A percentile compares a stretch with the other conserved stretches of the same genome.
Evolutionary conservation across 2,113 vertebrate species (phyloP).

Genomic region (Grus americana): DNA sequence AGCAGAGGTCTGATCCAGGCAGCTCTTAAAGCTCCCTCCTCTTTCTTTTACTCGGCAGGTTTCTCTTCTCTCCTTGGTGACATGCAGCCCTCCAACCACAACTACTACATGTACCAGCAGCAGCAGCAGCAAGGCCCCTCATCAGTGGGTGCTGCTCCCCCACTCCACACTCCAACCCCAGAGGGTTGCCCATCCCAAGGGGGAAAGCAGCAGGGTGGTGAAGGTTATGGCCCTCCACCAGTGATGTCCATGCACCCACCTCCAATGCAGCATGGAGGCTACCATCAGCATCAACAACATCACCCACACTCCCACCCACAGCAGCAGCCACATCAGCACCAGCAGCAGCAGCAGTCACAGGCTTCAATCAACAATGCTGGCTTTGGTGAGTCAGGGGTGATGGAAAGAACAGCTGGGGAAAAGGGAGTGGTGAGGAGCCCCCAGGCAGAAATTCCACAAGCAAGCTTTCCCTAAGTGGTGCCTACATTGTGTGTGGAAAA

Average conservation of each 20-base stretch:
- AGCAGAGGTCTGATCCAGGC: neutral
- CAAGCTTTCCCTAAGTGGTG: neutral
- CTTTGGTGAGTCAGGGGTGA: conserved; percentile 70
- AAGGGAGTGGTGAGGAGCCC: neutral
- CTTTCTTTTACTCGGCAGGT: conserved; percentile 40
- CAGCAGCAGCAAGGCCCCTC: conserved; percentile 74
- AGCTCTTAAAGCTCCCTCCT: neutral
- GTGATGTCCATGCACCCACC: conserved; percentile 79
- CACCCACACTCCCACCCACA: conserved; percentile 74
- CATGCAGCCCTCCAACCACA: conserved; percentile 80
- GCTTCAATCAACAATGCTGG: conserved; percentile 74
- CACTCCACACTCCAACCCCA: conserved; percentile 90
- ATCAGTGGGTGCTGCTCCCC: conserved; percentile 67
- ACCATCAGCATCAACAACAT: conserved; percentile 77
- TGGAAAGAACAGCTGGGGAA: neutral
- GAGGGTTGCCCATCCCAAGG: conserved; percentile 76
- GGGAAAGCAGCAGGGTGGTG: conserved; percentile 71
- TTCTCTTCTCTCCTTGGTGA: conserved; percentile 80
- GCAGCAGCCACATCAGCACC: conserved; percentile 68
- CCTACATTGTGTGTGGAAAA: neutral
- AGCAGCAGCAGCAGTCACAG: conserved; percentile 72
- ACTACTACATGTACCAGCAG: conserved; percentile 83
- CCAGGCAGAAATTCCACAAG: neutral
- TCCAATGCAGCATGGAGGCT: conserved; percentile 75
- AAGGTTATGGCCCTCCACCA: conserved; percentile 72